phyloP scores from a whole-genome alignment of 1,140 invertebrate species.

The Dendroctonus ponderosae region DNA sequence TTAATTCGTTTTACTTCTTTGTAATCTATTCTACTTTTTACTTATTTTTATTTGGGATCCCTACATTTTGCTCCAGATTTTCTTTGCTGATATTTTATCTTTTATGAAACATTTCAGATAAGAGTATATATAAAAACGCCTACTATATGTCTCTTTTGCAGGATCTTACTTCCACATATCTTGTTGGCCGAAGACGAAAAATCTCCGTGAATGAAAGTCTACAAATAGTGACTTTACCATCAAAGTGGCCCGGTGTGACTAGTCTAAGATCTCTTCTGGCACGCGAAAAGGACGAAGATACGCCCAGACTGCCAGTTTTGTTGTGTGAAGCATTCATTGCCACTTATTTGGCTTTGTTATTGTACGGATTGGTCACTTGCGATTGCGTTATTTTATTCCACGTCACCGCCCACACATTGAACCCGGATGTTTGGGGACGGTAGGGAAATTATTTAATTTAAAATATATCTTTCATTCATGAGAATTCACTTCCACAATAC shows the following conservation, averaged over 20 bases:
- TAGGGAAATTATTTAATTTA: constrained; percentile 29
- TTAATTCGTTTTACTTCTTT: not conserved
- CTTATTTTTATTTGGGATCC: too few relatives aligned
- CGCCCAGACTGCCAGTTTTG: constrained; percentile 87
- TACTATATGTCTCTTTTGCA: constrained; percentile 17
- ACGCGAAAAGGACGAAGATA: constrained; percentile 94
- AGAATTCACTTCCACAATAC: too few relatives aligned
- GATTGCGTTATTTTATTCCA: constrained; percentile 91
- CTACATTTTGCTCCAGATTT: not conserved
- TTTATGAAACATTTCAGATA: not conserved
- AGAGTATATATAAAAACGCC: not conserved
- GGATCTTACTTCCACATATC: constrained; percentile 52
- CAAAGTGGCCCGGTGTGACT: constrained; percentile 85
- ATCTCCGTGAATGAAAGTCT: constrained; percentile 68
- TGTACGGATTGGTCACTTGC: constrained; percentile 91
- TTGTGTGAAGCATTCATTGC: constrained; percentile 91
- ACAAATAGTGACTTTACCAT: constrained; percentile 66
- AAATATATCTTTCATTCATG: too few relatives aligned
- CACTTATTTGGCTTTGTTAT: constrained; percentile 87
- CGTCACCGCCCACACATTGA: constrained; percentile 81
- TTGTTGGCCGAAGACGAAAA: constrained; percentile 60
- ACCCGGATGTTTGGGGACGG: constrained; percentile 72
- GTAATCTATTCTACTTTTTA: not conserved
- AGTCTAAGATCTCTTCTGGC: constrained; percentile 85
- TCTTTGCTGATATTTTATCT: not conserved